These are phyloP conservation scores for Hippopotamus amphibius DNA, from an alignment of 2,113 vertebrate species.

Conservation along the genomic window DNA sequence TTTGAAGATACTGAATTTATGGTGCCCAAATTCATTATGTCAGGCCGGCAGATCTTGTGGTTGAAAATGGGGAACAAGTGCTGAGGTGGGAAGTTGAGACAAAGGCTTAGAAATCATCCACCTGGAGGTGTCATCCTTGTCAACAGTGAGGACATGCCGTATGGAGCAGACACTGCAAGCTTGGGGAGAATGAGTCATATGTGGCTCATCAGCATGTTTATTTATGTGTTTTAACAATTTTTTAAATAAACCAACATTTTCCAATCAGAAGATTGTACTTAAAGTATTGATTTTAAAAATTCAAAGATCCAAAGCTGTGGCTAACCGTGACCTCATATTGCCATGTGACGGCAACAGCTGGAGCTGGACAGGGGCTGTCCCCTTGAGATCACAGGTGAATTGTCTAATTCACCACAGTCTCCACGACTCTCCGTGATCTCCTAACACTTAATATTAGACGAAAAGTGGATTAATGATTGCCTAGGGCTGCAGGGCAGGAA, in stretches of 20 bases:
- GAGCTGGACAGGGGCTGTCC: not conserved
- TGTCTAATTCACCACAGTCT: not conserved
- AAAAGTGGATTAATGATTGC: not conserved
- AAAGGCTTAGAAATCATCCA: not conserved
- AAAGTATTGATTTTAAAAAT: constrained; percentile 28
- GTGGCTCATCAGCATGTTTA: not conserved
- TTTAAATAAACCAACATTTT: constrained; percentile 10
- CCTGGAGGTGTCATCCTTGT: not conserved
- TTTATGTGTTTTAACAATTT: not conserved
- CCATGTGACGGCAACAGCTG: not conserved
- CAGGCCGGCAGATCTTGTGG: not conserved
- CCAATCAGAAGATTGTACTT: constrained; percentile 47
- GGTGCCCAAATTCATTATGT: not conserved
- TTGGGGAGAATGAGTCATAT: not conserved
- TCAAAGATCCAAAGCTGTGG: constrained; percentile 42
- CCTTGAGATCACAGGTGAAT: not conserved
- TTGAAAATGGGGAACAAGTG: not conserved
- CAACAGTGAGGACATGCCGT: not conserved
- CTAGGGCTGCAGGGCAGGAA: not conserved
- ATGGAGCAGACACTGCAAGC: not conserved
- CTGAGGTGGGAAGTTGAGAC: not conserved
- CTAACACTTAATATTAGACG: not conserved
- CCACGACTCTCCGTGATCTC: not conserved
- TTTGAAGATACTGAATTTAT: not conserved
- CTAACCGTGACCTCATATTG: not conserved